Percentiles rank a stretch among this genome's conserved stretches.
Evolutionary conservation across 2,888 invertebrate species (phyloP).

Genomic region (Emmelina monodactyla): DNA sequence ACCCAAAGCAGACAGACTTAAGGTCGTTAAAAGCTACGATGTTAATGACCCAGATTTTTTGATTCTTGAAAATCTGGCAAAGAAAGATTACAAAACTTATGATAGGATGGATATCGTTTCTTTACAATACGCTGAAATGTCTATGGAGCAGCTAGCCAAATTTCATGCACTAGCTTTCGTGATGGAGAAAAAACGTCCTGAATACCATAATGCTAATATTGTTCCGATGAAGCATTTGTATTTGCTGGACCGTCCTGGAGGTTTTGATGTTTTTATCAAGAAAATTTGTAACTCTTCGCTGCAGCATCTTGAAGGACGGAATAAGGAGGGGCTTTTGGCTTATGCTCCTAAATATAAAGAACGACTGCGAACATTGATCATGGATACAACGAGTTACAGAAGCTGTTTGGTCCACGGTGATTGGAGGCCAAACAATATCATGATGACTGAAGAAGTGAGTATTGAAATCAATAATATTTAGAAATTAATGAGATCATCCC

Average conservation of each 20-base stretch:
- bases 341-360: slow-evolving; percentile 17
- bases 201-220: slow-evolving; percentile 25
- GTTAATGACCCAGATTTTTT: slow-evolving; percentile 23
- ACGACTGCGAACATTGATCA: slow-evolving; percentile 19
- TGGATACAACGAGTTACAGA: slow-evolving; percentile 13
- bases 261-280: slow-evolving; percentile 1
- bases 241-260: slow-evolving; percentile 11
- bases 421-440: slow-evolving; percentile 36
- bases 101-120: slow-evolving; percentile 26
- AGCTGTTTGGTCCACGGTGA: slow-evolving; percentile 37
- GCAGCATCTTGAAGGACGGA: slow-evolving; percentile 16
- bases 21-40: slow-evolving; percentile 25
- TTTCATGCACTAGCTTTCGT: slow-evolving; percentile 34
- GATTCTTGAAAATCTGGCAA: slow-evolving; percentile 31
- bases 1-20: slow-evolving; percentile 25
- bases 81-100: slow-evolving; percentile 25
- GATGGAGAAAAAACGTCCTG: slow-evolving; percentile 22
- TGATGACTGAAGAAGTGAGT: slow-evolving; percentile 31
- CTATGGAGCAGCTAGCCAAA: slow-evolving; percentile 31
- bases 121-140: slow-evolving; percentile 26
- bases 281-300: slow-evolving; percentile 4
- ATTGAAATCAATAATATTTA: too few species aligned
- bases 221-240: slow-evolving; percentile 17
- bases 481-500: too few species aligned
- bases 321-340: slow-evolving; percentile 18